phyloP scores from a whole-genome alignment of 2,888 invertebrate species.

The Mythimna ferrago region DNA sequence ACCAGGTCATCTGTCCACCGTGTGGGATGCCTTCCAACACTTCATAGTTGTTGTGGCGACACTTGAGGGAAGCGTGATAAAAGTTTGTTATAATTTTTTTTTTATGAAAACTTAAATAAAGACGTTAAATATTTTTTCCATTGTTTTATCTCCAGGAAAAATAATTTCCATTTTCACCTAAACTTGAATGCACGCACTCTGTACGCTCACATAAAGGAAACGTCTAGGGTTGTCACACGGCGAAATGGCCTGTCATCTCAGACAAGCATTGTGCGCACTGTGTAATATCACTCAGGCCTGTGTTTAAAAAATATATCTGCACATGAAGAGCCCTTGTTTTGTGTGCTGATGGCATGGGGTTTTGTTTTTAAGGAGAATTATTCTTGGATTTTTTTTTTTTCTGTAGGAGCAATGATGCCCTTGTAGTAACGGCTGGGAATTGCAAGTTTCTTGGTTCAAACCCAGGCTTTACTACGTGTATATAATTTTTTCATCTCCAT shows the following conservation, averaged over 20 bases:
- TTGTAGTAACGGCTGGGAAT: too few relatives aligned
- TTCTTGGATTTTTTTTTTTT: neutral
- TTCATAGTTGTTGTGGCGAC: too few relatives aligned
- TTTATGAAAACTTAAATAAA: too few relatives aligned
- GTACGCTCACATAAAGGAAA: slow-evolving; percentile 75
- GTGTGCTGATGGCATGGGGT: neutral
- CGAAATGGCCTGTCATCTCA: slow-evolving; percentile 85
- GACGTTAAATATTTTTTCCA: too few relatives aligned
- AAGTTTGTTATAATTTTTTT: too few relatives aligned
- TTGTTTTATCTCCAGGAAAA: neutral
- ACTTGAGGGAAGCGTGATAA: too few relatives aligned
- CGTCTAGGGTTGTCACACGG: slow-evolving; percentile 77
- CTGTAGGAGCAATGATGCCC: too few relatives aligned
- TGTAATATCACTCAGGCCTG: slow-evolving; percentile 61
- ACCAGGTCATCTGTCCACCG: too few relatives aligned
- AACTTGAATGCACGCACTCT: slow-evolving; percentile 45
- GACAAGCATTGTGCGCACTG: slow-evolving; percentile 72
- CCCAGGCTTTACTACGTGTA: too few relatives aligned
- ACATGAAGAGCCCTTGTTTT: slow-evolving; percentile 48
- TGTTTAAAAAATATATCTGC: slow-evolving; percentile 66
- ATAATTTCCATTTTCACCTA: neutral
- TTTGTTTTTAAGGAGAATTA: neutral
- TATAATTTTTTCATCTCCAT: too few relatives aligned
- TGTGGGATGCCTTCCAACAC: too few relatives aligned
- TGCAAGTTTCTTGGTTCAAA: too few relatives aligned